Conservation (phyloP, 2,113 vertebrate genomes). For the Syrrhaptes paradoxus region DNA sequence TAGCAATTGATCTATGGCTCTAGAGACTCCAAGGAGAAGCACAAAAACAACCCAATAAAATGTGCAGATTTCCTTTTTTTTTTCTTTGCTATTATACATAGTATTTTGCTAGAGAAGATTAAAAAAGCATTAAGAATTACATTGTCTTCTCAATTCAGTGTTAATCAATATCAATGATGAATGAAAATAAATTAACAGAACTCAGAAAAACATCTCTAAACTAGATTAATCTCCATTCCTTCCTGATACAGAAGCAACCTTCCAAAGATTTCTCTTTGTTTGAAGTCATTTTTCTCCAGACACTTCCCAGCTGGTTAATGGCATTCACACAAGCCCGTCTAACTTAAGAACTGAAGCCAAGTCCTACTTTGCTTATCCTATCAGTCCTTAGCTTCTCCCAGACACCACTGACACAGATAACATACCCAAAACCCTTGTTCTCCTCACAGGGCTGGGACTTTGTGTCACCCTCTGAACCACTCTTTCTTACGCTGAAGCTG, state of each 20-base stretch:
- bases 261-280: neutral
- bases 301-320: neutral
- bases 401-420: neutral
- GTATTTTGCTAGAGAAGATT: neutral
- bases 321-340: neutral
- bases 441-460: neutral
- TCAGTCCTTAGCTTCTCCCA: neutral
- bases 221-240: neutral
- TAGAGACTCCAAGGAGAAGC: neutral
- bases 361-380: neutral
- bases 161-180: neutral
- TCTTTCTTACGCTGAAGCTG: neutral
- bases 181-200: neutral
- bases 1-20: conserved; percentile 32
- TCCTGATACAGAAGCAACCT: neutral
- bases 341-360: neutral
- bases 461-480: neutral
- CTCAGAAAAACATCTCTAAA: neutral
- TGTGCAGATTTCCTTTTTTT: neutral
- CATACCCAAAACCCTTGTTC: neutral
- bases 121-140: neutral
- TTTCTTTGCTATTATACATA: neutral
- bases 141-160: neutral
- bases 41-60: neutral
- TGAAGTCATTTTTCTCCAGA: neutral